Base-by-base conservation (phyloP, 2,888 invertebrate species). In the Carterocephalus palaemon region DNA sequence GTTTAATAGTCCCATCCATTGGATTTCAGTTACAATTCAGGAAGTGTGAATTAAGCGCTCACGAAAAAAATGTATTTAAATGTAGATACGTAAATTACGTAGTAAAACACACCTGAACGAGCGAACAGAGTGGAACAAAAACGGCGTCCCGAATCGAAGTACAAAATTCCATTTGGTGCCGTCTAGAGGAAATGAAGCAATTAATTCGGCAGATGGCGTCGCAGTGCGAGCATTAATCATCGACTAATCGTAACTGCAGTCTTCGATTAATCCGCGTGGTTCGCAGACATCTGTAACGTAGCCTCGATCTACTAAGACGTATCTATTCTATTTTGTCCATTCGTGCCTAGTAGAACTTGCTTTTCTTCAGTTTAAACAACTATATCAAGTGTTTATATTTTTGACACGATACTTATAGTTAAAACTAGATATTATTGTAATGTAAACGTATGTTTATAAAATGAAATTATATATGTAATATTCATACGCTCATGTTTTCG, bases 241-340 rank as follows among this genome's bases (percentile, higher is more conserved):
- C 75, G 77, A 77, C 84, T 85, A 85, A 86, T 84, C 83, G 82
- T 80, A 78, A 80, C 85, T 85, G 83, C 84, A 86, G 85, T 85
- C 85, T 85, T 84, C 82, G 81, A 85, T 85, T 84, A 82, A 83
- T 75, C 70, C 73, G 64, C 59, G 51, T 71, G 63, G 65, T 65
- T 69, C 69, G 56, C 54, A 64, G 64, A 60, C 66, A 64, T 59
- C 55, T 59, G 59, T 61, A 61, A 58, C 53, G 54, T 54, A 13
- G 39, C 19, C 24, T 41, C 42, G 34, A 42, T 42, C 42, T 42
- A 10, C 34, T 42, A 42, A 34, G 42, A 42, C 42, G 22, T 34
- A 42, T 42, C 41, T 41, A 41, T 41, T 41, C 23, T 41, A 41
- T 24, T 33, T 23, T 7, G 23, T 23, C 6, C 24, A n/a, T 6